Evolutionary conservation across 2,113 vertebrate genomes (phyloP).

Genomic region (Phylloscopus whistleri): DNA sequence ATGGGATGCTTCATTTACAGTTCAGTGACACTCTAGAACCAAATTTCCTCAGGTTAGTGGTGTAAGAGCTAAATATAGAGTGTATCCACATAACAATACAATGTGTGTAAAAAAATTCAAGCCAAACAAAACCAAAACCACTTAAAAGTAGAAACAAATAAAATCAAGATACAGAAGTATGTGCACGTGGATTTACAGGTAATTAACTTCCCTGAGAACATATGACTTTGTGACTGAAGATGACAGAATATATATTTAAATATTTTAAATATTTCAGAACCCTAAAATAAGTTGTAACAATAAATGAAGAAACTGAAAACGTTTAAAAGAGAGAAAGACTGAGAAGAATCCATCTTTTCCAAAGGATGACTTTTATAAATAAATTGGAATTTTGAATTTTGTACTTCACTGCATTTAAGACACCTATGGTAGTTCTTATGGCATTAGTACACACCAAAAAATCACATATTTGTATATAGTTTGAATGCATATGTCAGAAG

Average conservation of each 20-base stretch:
- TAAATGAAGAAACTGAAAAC: background rate
- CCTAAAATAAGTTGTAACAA: background rate
- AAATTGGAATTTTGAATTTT: background rate
- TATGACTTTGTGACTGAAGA: background rate
- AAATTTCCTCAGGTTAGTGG: background rate
- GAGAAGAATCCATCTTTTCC: background rate
- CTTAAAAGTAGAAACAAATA: background rate
- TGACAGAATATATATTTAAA: background rate
- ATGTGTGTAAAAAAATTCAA: background rate
- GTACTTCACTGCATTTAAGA: background rate
- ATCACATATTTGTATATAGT: background rate
- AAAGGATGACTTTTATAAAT: background rate
- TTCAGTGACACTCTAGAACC: background rate
- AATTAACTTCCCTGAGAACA: background rate
- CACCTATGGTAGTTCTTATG: background rate
- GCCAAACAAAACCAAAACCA: background rate
- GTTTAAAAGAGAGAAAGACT: background rate
- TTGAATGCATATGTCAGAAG: fast-evolving
- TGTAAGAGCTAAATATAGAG: background rate
- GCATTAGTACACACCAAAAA: background rate
- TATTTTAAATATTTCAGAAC: background rate
- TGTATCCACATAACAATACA: background rate
- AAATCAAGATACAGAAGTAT: background rate
- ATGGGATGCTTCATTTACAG: background rate
- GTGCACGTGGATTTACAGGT: background rate